Evolutionary conservation across 2,888 invertebrate species (phyloP).

Genomic region (Idaea straminata): DNA sequence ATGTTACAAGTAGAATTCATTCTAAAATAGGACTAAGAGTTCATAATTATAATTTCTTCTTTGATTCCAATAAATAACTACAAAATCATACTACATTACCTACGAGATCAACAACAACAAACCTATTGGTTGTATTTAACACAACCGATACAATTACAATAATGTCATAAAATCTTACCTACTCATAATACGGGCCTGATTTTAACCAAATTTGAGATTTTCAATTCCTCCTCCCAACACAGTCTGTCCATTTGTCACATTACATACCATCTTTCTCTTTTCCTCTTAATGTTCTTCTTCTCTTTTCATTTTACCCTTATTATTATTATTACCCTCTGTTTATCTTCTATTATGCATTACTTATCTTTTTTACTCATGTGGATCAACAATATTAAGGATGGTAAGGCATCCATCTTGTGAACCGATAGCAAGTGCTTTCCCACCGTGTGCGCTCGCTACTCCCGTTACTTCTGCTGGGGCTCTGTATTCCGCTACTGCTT

Average conservation of each 20-base stretch:
- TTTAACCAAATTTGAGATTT: background rate
- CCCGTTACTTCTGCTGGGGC: slow-evolving; percentile 94
- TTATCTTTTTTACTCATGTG: slow-evolving; percentile 47
- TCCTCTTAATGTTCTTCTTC: background rate
- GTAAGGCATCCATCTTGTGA: slow-evolving; percentile 97
- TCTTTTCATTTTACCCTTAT: background rate
- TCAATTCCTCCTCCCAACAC: background rate
- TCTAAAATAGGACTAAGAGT: too few species aligned
- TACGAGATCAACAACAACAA: background rate
- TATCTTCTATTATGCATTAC: background rate
- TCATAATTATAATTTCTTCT: too few species aligned
- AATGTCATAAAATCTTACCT: background rate
- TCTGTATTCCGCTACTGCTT: slow-evolving; percentile 95
- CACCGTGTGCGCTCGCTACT: slow-evolving; percentile 91
- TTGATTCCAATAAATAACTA: background rate
- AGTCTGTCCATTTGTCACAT: background rate
- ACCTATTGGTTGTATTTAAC: background rate
- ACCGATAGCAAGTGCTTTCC: slow-evolving; percentile 90
- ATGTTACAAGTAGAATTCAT: too few species aligned
- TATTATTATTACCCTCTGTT: background rate
- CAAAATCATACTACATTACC: background rate
- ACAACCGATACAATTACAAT: background rate
- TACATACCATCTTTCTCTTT: background rate
- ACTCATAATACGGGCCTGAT: background rate
- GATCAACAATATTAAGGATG: slow-evolving; percentile 86